Percentiles rank a stretch among this genome's conserved stretches.
Conservation (phyloP, 2,888 invertebrate genomes). For the Drosophila paramelanica region DNA sequence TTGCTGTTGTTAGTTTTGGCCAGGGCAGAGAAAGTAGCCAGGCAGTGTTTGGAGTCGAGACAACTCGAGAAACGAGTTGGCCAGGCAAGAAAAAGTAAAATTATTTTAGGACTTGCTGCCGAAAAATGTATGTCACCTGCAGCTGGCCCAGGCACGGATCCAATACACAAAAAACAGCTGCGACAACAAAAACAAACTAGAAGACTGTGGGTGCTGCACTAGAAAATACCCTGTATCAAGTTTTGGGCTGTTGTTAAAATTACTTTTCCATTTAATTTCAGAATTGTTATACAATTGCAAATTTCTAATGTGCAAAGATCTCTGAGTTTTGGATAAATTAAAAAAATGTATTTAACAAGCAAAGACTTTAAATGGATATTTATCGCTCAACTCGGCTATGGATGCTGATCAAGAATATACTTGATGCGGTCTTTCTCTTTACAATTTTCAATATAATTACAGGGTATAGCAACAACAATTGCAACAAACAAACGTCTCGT, state of each 20-base stretch:
- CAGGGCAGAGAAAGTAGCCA: constrained; percentile 69
- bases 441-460: not conserved
- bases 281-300: too few relatives aligned
- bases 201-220: not conserved
- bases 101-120: constrained; percentile 72
- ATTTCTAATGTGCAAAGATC: too few relatives aligned
- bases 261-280: too few relatives aligned
- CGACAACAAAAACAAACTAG: constrained; percentile 18
- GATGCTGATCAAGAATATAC: too few relatives aligned
- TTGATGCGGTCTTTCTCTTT: too few relatives aligned
- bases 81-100: constrained; percentile 69
- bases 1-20: constrained; percentile 26
- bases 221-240: not conserved
- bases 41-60: constrained; percentile 6
- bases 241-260: too few relatives aligned
- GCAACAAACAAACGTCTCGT: constrained; percentile 2
- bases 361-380: too few relatives aligned
- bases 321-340: too few relatives aligned
- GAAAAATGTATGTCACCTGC: constrained; percentile 75
- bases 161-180: constrained; percentile 31
- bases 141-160: constrained; percentile 44
- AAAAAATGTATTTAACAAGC: too few relatives aligned
- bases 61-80: constrained; percentile 60
- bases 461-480: constrained; percentile 7
- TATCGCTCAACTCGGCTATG: not conserved